Evolutionary conservation across 2,888 invertebrate genomes (phyloP).

Genomic region (Eupithecia pulchellata): DNA sequence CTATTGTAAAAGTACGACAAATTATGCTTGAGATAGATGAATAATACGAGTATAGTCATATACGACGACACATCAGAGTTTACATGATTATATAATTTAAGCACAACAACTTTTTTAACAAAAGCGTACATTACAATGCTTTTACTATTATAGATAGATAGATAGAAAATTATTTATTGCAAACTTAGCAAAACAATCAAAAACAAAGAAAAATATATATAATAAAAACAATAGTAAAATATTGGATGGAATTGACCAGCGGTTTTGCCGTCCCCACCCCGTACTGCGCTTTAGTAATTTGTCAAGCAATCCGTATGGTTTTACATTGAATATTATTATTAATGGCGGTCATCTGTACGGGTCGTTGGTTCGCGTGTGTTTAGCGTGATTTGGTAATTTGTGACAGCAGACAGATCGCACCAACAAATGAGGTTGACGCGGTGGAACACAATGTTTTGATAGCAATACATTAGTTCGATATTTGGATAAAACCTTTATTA

Average conservation of each 20-base stretch:
- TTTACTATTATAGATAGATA: no score
- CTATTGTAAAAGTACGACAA: not conserved
- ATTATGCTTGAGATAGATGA: not conserved
- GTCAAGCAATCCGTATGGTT: conserved; percentile 54
- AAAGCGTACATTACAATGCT: no score
- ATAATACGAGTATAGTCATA: no score
- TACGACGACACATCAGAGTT: no score
- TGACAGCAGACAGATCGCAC: conserved; percentile 17
- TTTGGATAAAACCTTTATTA: conserved; percentile 1
- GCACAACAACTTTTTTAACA: no score
- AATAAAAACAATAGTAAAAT: no score
- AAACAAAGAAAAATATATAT: no score
- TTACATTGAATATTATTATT: conserved; percentile 56
- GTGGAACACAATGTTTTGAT: conserved; percentile 13
- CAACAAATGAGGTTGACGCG: conserved; percentile 12
- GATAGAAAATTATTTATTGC: no score
- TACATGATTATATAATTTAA: no score
- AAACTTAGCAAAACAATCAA: no score
- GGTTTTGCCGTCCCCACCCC: not conserved
- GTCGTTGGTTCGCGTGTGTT: conserved; percentile 44
- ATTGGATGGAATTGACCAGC: not conserved
- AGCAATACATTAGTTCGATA: conserved; percentile 1
- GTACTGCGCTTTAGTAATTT: conserved; percentile 49
- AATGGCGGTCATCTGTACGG: conserved; percentile 56
- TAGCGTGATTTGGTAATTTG: conserved; percentile 43